A percentile compares a stretch with the other conserved stretches of the same genome.
phyloP scores from a whole-genome alignment of 2,113 vertebrate genomes.

The Potamarius usumacintae region DNA sequence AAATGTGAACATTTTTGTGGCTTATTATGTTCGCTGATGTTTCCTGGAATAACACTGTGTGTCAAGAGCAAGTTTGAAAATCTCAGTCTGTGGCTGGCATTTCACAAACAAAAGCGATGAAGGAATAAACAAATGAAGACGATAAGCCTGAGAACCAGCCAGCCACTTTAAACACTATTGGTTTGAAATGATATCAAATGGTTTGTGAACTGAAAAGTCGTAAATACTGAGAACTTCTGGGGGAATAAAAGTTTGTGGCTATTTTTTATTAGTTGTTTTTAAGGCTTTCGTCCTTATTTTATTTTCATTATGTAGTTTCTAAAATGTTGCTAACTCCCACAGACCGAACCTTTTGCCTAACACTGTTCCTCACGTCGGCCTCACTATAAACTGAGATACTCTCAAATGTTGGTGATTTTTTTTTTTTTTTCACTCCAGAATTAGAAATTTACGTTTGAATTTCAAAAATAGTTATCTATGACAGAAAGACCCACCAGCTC shows the following conservation, averaged over 20 bases:
- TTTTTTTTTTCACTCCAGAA: neutral
- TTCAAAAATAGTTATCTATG: neutral
- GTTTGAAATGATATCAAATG: neutral
- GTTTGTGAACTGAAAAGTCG: neutral
- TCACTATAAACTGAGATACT: neutral
- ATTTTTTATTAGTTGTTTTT: conserved; percentile 9
- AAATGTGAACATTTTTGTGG: conserved; percentile 1
- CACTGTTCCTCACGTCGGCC: conserved; percentile 9
- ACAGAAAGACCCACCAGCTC: neutral
- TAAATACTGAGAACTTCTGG: conserved; percentile 4
- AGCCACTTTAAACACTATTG: conserved; percentile 31
- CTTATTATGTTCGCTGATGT: conserved; percentile 5
- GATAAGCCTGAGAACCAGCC: conserved; percentile 28
- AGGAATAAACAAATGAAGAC: neutral
- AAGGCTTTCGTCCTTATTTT: neutral
- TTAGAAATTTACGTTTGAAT: neutral
- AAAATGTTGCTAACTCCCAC: neutral
- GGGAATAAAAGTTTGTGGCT: neutral
- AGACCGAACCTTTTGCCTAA: neutral
- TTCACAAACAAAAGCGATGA: neutral
- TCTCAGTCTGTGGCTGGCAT: neutral
- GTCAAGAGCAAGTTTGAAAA: conserved; percentile 2
- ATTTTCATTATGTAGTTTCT: neutral
- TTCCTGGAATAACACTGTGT: neutral
- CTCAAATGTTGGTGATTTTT: neutral